Percentiles rank a stretch among this genome's conserved stretches.
Conservation (phyloP, 2,888 invertebrate genomes). For the Dicyrtoma fusca region DNA sequence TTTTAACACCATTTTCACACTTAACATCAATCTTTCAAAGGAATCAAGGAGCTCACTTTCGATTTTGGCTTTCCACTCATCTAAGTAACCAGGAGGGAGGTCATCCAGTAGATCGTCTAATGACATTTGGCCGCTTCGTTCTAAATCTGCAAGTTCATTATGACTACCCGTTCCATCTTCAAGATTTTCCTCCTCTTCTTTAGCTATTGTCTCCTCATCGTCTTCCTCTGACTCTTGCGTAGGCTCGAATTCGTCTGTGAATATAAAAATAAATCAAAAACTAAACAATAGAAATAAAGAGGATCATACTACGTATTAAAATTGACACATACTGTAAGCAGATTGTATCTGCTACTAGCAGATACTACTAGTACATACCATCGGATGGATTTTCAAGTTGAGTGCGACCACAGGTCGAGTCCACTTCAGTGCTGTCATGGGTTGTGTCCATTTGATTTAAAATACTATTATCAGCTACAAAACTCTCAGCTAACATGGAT, state of each 20-base stretch:
- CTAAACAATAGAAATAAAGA: too few species aligned
- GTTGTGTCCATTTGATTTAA: not conserved
- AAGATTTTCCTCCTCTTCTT: conserved; percentile 65
- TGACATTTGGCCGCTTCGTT: conserved; percentile 64
- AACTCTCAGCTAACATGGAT: conserved; percentile 80
- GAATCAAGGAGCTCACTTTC: too few species aligned
- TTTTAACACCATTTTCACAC: too few species aligned
- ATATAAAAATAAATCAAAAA: conserved; percentile 4
- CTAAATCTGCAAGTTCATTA: conserved; percentile 25
- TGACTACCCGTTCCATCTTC: conserved; percentile 69
- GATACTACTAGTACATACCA: conserved; percentile 13
- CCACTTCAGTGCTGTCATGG: not conserved
- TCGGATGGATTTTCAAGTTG: conserved; percentile 18
- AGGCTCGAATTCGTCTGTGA: conserved; percentile 81
- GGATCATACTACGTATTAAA: too few species aligned
- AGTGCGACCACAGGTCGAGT: not conserved
- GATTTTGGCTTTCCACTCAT: conserved; percentile 24
- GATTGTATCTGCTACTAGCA: too few species aligned
- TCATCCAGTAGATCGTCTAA: conserved; percentile 82
- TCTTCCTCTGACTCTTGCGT: conserved; percentile 73
- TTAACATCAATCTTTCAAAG: too few species aligned
- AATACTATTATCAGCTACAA: conserved; percentile 22
- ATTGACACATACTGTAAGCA: too few species aligned
- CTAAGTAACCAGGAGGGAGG: conserved; percentile 77
- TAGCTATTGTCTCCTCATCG: conserved; percentile 78